A percentile compares a stretch with the other conserved stretches of the same genome.
These are phyloP conservation scores for Vollenhovia emeryi DNA, from an alignment of 1,140 invertebrate species.

Conservation along the genomic window DNA sequence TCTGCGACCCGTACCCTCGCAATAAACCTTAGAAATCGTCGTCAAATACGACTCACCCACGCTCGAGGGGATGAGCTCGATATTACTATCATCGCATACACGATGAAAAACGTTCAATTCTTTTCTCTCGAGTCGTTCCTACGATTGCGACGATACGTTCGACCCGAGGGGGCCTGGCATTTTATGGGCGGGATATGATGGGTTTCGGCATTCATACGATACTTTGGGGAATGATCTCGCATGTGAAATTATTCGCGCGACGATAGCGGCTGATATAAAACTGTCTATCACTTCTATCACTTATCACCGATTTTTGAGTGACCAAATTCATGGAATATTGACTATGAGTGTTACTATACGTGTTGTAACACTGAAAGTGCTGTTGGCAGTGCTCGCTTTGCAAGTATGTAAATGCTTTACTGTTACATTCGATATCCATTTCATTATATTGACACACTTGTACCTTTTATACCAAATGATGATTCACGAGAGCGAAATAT, in stretches of 20 bases:
- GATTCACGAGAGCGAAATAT: neutral
- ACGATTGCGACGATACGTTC: constrained; percentile 23
- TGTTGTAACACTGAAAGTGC: neutral
- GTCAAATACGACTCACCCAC: neutral
- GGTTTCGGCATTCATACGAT: constrained; percentile 31
- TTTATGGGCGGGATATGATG: constrained; percentile 4
- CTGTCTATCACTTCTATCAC: constrained; percentile 10
- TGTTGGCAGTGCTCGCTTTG: neutral
- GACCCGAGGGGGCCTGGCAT: neutral
- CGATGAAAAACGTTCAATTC: constrained; percentile 49
- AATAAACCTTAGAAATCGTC: constrained; percentile 49
- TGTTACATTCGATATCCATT: neutral
- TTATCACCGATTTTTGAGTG: neutral
- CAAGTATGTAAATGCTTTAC: neutral
- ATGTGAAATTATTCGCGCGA: constrained; percentile 27
- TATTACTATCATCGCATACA: constrained; percentile 42
- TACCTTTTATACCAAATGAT: neutral
- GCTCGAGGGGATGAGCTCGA: neutral
- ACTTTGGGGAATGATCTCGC: constrained; percentile 13
- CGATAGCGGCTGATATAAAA: constrained; percentile 1
- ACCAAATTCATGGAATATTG: neutral
- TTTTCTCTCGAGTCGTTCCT: constrained; percentile 21
- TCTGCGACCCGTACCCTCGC: neutral
- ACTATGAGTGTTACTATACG: neutral
- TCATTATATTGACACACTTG: neutral